These are phyloP conservation scores for Phyllopteryx taeniolatus DNA, from an alignment of 2,113 vertebrate genomes.

Conservation along the genomic window DNA sequence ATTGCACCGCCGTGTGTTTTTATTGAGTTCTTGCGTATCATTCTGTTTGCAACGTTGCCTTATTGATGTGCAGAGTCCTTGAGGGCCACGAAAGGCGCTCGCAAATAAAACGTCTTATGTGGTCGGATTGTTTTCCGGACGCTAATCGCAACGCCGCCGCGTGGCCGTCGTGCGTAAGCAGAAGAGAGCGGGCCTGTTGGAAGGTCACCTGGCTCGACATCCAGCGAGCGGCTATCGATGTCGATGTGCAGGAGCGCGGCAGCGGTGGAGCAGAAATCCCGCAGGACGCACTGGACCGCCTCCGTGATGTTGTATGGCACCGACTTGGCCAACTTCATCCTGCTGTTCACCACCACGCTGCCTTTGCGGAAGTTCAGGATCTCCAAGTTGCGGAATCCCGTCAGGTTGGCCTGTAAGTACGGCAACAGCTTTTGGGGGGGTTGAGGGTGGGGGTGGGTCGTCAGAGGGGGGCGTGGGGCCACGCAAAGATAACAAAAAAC, in stretches of 20 bases:
- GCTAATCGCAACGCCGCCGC: too few species aligned
- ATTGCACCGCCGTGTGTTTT: too few species aligned
- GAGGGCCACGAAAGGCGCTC: too few species aligned
- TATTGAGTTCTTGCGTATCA: too few species aligned
- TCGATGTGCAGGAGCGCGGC: conserved; percentile 76
- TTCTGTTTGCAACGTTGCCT: too few species aligned
- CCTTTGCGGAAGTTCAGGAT: conserved; percentile 89
- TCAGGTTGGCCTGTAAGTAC: conserved; percentile 85
- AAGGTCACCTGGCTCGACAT: conserved; percentile 63
- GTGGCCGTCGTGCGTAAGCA: neutral
- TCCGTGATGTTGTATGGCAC: conserved; percentile 88
- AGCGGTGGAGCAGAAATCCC: conserved; percentile 80
- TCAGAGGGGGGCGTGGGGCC: too few species aligned
- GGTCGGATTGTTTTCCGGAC: too few species aligned
- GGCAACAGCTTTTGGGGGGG: conserved; percentile 81
- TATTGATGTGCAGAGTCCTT: too few species aligned
- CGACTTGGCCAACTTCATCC: conserved; percentile 77
- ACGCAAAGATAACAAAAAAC: neutral
- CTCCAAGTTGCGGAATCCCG: conserved; percentile 90
- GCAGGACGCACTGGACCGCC: conserved; percentile 81
- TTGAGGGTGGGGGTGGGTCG: neutral
- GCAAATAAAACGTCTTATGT: too few species aligned
- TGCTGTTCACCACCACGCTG: conserved; percentile 92
- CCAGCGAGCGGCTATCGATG: conserved; percentile 86
- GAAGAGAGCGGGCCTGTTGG: too few species aligned